Evolutionary conservation across 2,113 vertebrate genomes (phyloP).

Genomic region (Passer domesticus): DNA sequence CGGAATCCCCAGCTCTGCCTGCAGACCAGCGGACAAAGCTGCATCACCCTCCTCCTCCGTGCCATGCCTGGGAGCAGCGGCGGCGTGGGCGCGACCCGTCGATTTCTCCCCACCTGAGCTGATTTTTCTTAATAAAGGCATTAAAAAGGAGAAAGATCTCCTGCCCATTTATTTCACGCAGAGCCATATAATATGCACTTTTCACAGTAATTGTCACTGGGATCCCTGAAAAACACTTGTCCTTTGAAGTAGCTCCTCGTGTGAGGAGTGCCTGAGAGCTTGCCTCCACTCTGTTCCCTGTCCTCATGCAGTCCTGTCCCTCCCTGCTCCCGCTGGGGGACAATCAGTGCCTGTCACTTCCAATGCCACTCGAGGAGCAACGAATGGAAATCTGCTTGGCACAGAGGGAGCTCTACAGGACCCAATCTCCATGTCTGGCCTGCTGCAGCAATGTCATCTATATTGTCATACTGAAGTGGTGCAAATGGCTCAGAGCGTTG

Average conservation of each 20-base stretch:
- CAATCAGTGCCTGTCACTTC: not conserved
- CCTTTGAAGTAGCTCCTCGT: not conserved
- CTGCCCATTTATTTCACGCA: no score
- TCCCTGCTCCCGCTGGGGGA: not conserved
- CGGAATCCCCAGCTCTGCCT: no score
- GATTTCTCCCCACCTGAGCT: no score
- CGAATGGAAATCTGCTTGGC: not conserved
- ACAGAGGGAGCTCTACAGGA: not conserved
- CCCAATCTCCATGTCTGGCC: not conserved
- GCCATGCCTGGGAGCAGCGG: no score
- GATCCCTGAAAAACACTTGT: not conserved
- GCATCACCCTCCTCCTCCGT: no score
- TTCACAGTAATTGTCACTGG: not conserved
- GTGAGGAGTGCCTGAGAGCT: not conserved
- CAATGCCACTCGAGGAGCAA: not conserved
- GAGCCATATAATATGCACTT: no score
- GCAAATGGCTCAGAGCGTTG: not conserved
- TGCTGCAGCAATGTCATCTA: not conserved
- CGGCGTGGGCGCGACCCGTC: no score
- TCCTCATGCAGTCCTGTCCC: accelerated
- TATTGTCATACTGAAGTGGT: not conserved
- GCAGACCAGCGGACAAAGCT: no score
- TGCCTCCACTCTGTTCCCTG: accelerated
- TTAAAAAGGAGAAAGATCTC: no score
- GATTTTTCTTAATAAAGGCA: no score